phyloP scores from a whole-genome alignment of 2,888 invertebrate species.

The Pardosa pseudoannulata region DNA sequence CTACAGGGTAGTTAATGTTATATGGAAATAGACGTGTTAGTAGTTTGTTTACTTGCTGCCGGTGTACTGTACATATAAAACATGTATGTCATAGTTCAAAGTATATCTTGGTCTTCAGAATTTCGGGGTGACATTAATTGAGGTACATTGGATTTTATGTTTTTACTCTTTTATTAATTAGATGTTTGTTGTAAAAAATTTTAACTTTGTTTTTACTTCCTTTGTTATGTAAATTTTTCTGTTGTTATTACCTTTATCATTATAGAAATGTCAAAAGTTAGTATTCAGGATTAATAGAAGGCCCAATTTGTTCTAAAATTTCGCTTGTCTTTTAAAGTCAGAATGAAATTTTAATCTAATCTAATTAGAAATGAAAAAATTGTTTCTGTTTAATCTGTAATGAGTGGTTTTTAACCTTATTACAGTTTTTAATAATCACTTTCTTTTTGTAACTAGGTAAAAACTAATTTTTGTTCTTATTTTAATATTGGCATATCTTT shows the following conservation, averaged over 20 bases:
- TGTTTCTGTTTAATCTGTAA: too few relatives aligned
- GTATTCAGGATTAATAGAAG: too few relatives aligned
- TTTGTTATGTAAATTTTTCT: not conserved
- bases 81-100: constrained; percentile 69
- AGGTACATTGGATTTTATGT: not conserved
- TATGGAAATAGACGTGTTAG: constrained; percentile 70
- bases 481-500: not conserved
- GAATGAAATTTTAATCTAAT: too few relatives aligned
- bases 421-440: too few relatives aligned
- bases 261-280: not conserved
- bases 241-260: not conserved
- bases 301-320: too few relatives aligned
- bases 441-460: too few relatives aligned
- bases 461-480: too few relatives aligned
- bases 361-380: too few relatives aligned
- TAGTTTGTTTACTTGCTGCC: constrained; percentile 69
- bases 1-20: constrained; percentile 72
- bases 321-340: too few relatives aligned
- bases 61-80: constrained; percentile 66
- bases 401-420: too few relatives aligned
- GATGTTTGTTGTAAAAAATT: not conserved
- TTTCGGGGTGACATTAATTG: not conserved
- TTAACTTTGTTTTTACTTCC: not conserved
- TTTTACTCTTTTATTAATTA: not conserved
- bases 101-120: constrained; percentile 30